These are phyloP conservation scores for Plecturocebus donacophilus DNA, from an alignment of 2,113 vertebrate genomes.

Conservation along the genomic window DNA sequence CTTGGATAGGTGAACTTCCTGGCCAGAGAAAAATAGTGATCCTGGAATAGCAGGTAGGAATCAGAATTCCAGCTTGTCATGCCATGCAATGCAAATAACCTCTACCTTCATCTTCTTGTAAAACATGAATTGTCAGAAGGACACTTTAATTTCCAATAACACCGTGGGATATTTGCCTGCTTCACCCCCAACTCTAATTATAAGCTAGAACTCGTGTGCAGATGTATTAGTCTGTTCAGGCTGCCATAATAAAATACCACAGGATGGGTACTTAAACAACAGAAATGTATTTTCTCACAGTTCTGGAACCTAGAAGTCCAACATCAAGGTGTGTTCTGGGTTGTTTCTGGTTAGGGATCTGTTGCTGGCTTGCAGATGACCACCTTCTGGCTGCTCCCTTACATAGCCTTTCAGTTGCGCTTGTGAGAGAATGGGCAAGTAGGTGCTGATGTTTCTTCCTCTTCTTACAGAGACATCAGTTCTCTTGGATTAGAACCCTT, in stretches of 20 bases:
- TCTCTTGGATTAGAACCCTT: not conserved
- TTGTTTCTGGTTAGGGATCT: not conserved
- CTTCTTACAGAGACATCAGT: not conserved
- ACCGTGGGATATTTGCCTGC: not conserved
- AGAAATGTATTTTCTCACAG: not conserved
- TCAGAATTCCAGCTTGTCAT: not conserved
- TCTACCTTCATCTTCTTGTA: not conserved
- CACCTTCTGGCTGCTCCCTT: not conserved
- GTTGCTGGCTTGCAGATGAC: not conserved
- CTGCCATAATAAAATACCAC: not conserved
- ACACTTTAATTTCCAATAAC: not conserved
- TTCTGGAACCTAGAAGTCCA: not conserved
- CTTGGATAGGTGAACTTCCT: not conserved
- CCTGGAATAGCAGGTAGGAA: not conserved
- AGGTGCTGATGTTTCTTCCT: not conserved
- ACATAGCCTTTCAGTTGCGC: not conserved
- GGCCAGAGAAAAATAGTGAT: not conserved
- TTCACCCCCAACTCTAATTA: not conserved
- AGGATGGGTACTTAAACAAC: not conserved
- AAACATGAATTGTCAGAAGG: not conserved
- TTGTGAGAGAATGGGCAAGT: not conserved
- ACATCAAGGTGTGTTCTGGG: not conserved
- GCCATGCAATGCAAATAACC: not conserved
- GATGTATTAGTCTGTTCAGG: not conserved
- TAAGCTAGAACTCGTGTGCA: not conserved